Conservation (phyloP, 2,888 invertebrate species). For the Agrochola lota region DNA sequence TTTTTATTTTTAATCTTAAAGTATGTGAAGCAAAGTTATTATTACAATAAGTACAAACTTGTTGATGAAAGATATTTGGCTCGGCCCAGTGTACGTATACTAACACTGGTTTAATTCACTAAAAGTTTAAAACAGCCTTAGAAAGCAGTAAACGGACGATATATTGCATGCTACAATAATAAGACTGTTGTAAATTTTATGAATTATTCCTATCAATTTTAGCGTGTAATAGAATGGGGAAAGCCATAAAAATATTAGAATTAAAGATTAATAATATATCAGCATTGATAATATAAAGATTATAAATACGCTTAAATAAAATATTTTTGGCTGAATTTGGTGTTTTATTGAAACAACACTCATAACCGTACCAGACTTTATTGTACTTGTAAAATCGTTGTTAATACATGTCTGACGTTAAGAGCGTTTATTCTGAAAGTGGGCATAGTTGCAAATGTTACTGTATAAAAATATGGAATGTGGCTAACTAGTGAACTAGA, state of each 20-base stretch:
- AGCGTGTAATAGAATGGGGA: slow-evolving; percentile 81
- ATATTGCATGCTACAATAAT: slow-evolving; percentile 40
- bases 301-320: slow-evolving; percentile 91
- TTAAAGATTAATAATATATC: slow-evolving; percentile 90
- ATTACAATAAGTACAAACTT: slow-evolving; percentile 87
- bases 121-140: slow-evolving; percentile 76
- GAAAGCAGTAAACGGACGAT: slow-evolving; percentile 34
- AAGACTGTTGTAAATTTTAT: slow-evolving; percentile 78
- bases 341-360: slow-evolving; percentile 77
- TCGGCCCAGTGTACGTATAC: slow-evolving; percentile 83
- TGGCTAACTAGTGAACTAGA: too few relatives aligned
- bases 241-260: slow-evolving; percentile 88
- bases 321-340: slow-evolving; percentile 89
- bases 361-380: slow-evolving; percentile 56
- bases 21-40: slow-evolving; percentile 79
- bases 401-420: slow-evolving; percentile 58
- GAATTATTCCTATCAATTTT: slow-evolving; percentile 77
- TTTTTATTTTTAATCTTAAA: slow-evolving; percentile 79
- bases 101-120: slow-evolving; percentile 78
- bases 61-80: slow-evolving; percentile 80
- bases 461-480: too few relatives aligned
- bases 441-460: too few relatives aligned
- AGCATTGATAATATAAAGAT: slow-evolving; percentile 90
- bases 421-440: too few relatives aligned
- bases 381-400: slow-evolving; percentile 48